Percentiles rank a stretch among this genome's conserved stretches.
phyloP scores from a whole-genome alignment of 2,113 vertebrate species.

The Hippoglossus stenolepis region DNA sequence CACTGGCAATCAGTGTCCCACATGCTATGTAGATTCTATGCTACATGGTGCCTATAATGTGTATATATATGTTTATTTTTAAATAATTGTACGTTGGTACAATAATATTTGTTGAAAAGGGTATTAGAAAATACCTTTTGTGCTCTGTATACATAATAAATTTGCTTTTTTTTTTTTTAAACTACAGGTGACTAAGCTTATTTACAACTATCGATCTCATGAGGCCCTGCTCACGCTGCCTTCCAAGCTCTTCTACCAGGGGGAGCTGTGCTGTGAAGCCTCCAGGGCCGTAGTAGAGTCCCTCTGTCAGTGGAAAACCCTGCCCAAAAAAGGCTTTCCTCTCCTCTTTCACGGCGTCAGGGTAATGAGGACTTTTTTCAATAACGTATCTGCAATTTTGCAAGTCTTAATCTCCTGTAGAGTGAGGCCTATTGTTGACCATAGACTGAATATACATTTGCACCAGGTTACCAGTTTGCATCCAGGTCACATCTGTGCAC shows the following conservation, averaged over 20 bases:
- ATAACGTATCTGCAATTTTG: no score
- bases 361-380: constrained; percentile 73
- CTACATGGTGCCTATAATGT: background rate
- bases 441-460: no score
- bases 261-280: constrained; percentile 87
- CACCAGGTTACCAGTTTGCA: no score
- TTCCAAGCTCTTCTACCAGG: constrained; percentile 91
- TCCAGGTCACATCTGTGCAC: background rate
- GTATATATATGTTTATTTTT: background rate
- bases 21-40: background rate
- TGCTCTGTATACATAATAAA: background rate
- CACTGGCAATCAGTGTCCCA: background rate
- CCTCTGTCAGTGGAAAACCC: constrained; percentile 87
- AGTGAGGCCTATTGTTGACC: no score
- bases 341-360: constrained; percentile 92
- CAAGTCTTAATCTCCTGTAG: no score
- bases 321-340: constrained; percentile 92
- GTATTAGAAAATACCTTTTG: background rate
- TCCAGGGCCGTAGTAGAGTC: constrained; percentile 81
- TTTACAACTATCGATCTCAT: constrained; percentile 95
- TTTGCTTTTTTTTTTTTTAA: background rate
- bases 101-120: background rate
- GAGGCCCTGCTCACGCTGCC: constrained; percentile 88
- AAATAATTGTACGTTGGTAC: background rate
- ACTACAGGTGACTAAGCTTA: constrained; percentile 91